phyloP scores from a whole-genome alignment of 2,797 vertebrate genomes.

The Enteromius fasciolatus region DNA sequence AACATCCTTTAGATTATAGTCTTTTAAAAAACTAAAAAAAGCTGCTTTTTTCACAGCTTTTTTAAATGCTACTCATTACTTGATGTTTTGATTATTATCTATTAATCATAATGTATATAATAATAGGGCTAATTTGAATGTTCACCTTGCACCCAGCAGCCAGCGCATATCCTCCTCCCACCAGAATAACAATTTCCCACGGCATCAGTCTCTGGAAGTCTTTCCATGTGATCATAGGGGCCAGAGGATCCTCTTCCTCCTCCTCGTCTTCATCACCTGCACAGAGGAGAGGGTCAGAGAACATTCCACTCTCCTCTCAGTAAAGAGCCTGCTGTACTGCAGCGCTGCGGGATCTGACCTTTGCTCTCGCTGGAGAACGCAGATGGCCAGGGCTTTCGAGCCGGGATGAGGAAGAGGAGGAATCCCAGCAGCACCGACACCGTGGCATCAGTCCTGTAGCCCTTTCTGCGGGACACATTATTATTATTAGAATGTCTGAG shows the following conservation, averaged over 20 bases:
- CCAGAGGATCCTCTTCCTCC: constrained; percentile 67
- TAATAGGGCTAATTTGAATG: too few relatives aligned
- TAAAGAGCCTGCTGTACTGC: background rate
- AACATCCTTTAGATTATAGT: background rate
- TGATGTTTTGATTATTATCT: background rate
- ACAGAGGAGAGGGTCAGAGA: constrained; percentile 18
- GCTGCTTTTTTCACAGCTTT: background rate
- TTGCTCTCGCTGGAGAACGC: constrained; percentile 72
- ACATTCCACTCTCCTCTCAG: constrained; percentile 28
- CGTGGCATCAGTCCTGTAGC: constrained; percentile 94
- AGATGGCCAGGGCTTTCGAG: constrained; percentile 84
- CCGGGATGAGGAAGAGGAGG: constrained; percentile 97
- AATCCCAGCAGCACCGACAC: constrained; percentile 95
- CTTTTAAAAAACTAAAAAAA: too few relatives aligned
- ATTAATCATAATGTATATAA: too few relatives aligned
- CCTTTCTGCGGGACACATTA: constrained; percentile 80
- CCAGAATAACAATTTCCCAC: constrained; percentile 97
- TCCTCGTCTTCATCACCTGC: constrained; percentile 67
- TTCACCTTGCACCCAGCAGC: constrained; percentile 94
- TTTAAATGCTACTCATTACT: too few relatives aligned
- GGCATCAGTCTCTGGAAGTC: constrained; percentile 98
- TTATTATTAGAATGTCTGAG: background rate
- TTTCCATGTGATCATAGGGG: constrained; percentile 97
- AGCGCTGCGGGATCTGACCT: constrained; percentile 71
- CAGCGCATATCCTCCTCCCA: constrained; percentile 95